Evolutionary conservation across 2,888 invertebrate genomes (phyloP).

Genomic region (Falcaria lacertinaria): DNA sequence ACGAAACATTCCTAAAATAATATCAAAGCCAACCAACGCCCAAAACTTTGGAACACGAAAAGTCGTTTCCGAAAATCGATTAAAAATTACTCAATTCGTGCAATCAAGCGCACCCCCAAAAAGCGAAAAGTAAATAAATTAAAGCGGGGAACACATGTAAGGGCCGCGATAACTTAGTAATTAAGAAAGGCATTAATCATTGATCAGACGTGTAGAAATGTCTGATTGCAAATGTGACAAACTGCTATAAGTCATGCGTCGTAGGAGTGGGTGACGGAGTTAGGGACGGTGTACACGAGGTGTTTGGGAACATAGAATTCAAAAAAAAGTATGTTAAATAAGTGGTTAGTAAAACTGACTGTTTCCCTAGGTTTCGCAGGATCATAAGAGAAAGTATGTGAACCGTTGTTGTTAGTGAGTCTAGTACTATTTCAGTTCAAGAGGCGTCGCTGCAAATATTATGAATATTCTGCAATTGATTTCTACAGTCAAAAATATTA

Average conservation of each 20-base stretch:
- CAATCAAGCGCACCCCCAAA: slow-evolving; percentile 40
- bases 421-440: no score
- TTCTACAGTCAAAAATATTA: no score
- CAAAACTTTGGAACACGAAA: background rate
- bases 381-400: no score
- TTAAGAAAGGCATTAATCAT: slow-evolving; percentile 78
- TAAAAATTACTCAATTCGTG: slow-evolving; percentile 22
- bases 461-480: no score
- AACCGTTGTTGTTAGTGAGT: no score
- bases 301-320: no score
- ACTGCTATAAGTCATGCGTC: slow-evolving; percentile 63
- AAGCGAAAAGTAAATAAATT: slow-evolving; percentile 72
- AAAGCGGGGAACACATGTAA: slow-evolving; percentile 66
- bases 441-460: no score
- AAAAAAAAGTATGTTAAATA: no score
- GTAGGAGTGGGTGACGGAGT: slow-evolving; percentile 7
- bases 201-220: slow-evolving; percentile 47
- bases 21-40: background rate
- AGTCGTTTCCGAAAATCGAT: slow-evolving; percentile 10
- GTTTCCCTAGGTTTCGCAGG: no score
- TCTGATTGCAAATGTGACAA: slow-evolving; percentile 69
- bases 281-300: background rate
- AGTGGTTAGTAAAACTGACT: no score
- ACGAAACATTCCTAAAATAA: no score
- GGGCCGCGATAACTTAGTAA: slow-evolving; percentile 70